Evolutionary conservation across 2,888 invertebrate species (phyloP).

Genomic region (Altica lythri): DNA sequence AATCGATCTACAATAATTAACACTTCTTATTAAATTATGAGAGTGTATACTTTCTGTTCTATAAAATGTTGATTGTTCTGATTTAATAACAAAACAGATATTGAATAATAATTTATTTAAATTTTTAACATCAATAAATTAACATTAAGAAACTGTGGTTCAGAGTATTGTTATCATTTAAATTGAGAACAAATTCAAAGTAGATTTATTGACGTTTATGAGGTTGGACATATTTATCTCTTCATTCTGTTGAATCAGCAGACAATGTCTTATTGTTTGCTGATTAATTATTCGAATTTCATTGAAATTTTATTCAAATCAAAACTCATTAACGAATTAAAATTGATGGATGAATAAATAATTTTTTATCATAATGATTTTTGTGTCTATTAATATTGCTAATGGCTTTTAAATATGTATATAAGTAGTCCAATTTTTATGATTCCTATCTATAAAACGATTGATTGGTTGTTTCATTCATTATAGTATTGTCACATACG

Average conservation of each 20-base stretch:
- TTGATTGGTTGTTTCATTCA: too few relatives aligned
- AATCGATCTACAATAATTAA: too few relatives aligned
- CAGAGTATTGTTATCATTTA: slow-evolving; percentile 5
- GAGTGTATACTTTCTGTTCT: too few relatives aligned
- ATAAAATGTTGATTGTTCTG: too few relatives aligned
- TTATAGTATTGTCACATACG: too few relatives aligned
- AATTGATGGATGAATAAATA: slow-evolving; percentile 1
- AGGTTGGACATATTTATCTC: slow-evolving; percentile 16
- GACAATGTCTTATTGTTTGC: slow-evolving; percentile 21
- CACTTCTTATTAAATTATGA: too few relatives aligned
- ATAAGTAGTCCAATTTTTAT: slow-evolving; percentile 4
- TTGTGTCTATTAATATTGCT: slow-evolving; percentile 4
- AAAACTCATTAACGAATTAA: slow-evolving; percentile 8
- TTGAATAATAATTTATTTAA: too few relatives aligned
- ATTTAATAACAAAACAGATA: too few relatives aligned
- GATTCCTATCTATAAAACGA: background rate
- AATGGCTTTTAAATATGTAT: background rate
- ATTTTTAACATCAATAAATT: slow-evolving; percentile 12
- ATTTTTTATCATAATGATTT: slow-evolving; percentile 1
- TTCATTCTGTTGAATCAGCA: slow-evolving; percentile 9
- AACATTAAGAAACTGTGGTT: slow-evolving; percentile 7
- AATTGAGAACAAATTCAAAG: slow-evolving; percentile 4
- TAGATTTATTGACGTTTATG: slow-evolving; percentile 10
- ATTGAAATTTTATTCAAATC: too few relatives aligned
- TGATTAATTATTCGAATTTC: slow-evolving; percentile 19